Base-by-base conservation (phyloP, 2,113 vertebrate genomes). In the Tachycineta bicolor region DNA sequence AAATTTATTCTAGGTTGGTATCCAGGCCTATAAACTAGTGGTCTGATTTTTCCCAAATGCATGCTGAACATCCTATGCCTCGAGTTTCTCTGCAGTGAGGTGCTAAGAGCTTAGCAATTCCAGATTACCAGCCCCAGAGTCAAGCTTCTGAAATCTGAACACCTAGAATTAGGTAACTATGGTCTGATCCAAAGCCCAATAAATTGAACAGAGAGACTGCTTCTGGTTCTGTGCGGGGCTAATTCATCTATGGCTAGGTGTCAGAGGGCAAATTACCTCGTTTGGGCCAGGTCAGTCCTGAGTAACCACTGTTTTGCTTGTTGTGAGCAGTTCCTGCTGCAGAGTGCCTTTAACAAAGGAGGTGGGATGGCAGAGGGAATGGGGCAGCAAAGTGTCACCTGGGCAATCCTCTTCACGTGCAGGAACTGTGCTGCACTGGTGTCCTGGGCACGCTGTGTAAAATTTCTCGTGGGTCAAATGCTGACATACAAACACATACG, bases 101-200 rank as follows among this genome's bases (percentile, higher is more conserved):
- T 44, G 16, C 44, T 75, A 56, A 84, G 39, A 28, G 39, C 33
- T 63, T 43, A 70, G 62, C 18, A 91, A 70, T 79, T 89, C 41
- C 20, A 19, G 60, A 52, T 60, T 26, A 39, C 58, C 29, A 78
- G 43, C 39, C 34, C 64, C 75, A 47, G 55, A 68, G 41, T 52
- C 65, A 94, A 60, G 60, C 74, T 71, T 68, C 52, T 79, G 84
- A 89, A 85, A 84, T 56, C 24, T 26, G 52, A 68, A 73, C 22
- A 13, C 69, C 41, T 73, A 56, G 56, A 89, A 79, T 75, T 79
- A 68, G 49, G 65, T 43, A 63, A 44, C 33, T 64, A 10, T 1
- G 0, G 22, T 63, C 65, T 90, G 33, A 71, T 75, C 69, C 52
- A 78, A 78, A 93, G 52, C 47, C 64, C 33, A n/a, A 19, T 56